Conservation (phyloP, 2,888 invertebrate genomes). For the Pseudococcus longispinus region DNA sequence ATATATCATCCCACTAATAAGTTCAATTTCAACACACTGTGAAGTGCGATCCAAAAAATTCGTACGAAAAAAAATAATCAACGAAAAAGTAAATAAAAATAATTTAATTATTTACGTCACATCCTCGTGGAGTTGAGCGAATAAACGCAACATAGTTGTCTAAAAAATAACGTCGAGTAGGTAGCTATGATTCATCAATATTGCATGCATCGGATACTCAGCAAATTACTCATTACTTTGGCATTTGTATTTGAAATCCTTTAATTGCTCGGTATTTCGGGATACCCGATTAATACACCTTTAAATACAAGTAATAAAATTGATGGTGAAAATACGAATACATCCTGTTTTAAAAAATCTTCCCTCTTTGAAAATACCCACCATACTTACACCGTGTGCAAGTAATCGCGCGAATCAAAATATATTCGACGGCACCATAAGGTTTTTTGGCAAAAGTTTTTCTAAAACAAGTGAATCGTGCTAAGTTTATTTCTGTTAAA, state of each 20-base stretch:
- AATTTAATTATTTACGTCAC: not conserved
- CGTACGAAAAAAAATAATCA: not conserved
- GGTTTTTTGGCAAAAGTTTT: slow-evolving; percentile 34
- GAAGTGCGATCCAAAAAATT: not conserved
- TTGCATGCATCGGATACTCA: not conserved
- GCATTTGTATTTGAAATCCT: not conserved
- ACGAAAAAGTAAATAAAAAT: not conserved
- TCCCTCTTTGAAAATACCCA: not conserved
- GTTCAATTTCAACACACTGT: not conserved
- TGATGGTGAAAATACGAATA: not conserved
- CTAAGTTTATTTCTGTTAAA: slow-evolving; percentile 22
- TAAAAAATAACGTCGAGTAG: not conserved
- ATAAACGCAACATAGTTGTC: not conserved
- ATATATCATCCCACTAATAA: not conserved
- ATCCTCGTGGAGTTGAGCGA: not conserved
- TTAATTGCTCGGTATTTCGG: too few species aligned
- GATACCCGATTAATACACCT: too few species aligned
- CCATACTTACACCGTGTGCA: not conserved
- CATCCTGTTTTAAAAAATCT: not conserved
- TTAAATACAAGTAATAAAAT: not conserved
- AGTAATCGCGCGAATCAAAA: slow-evolving; percentile 28
- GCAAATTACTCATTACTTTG: not conserved
- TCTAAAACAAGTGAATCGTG: slow-evolving; percentile 12
- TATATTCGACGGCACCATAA: not conserved
- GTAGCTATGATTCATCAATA: not conserved